Percentiles rank a stretch among this genome's conserved stretches.
Conservation (phyloP, 2,888 invertebrate genomes). For the Macaria liturata region DNA sequence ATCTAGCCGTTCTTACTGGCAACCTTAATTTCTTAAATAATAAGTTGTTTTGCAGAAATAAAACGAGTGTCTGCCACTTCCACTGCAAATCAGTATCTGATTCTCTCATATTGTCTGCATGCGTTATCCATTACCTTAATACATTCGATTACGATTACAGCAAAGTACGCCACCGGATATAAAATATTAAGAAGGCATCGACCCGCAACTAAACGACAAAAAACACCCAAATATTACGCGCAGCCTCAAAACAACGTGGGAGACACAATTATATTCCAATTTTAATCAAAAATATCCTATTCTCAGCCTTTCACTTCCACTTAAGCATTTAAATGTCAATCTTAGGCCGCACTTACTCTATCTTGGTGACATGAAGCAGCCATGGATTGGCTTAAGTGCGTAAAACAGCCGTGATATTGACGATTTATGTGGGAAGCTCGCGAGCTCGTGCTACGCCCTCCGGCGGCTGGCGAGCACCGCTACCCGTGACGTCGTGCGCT, state of each 20-base stretch:
- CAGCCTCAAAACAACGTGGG: conserved; percentile 73
- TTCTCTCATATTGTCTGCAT: background rate
- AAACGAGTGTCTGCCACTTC: no score
- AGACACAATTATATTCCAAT: conserved; percentile 83
- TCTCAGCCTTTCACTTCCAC: conserved; percentile 80
- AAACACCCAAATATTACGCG: conserved; percentile 63
- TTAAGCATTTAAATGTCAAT: conserved; percentile 83
- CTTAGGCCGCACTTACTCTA: conserved; percentile 58
- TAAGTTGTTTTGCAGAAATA: no score
- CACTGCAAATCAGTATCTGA: no score
- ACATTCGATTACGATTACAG: conserved; percentile 16
- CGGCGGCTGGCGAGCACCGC: no score
- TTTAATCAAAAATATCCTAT: conserved; percentile 82
- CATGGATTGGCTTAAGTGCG: no score
- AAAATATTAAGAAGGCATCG: conserved; percentile 59
- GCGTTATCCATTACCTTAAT: conserved; percentile 13
- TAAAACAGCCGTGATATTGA: no score
- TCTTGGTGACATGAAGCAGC: background rate
- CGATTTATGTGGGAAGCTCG: no score
- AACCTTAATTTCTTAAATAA: no score
- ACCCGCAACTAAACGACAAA: conserved; percentile 63
- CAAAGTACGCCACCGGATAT: conserved; percentile 49
- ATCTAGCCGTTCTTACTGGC: no score
- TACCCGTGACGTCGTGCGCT: no score
- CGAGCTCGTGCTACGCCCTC: no score